Evolutionary conservation across 2,888 invertebrate genomes (phyloP).

Genomic region (Nomada fucata): DNA sequence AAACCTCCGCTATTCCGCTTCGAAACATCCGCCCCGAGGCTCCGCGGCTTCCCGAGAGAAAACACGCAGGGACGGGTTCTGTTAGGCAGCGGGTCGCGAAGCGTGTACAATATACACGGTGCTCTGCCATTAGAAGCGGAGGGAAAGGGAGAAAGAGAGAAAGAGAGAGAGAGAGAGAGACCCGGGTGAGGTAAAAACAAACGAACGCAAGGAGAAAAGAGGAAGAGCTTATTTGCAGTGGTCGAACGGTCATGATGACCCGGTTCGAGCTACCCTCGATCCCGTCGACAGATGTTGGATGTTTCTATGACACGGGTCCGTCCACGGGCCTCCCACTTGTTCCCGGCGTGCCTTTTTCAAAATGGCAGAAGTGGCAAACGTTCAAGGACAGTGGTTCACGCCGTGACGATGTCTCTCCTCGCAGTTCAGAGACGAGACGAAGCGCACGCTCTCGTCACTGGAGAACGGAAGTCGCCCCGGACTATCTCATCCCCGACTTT

Average conservation of each 20-base stretch:
- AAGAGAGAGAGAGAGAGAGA: not conserved
- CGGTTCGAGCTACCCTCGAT: constrained; percentile 64
- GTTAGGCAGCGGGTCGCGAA: constrained; percentile 50
- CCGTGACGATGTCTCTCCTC: not conserved
- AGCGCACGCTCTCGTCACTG: not conserved
- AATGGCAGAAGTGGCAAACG: constrained; percentile 65
- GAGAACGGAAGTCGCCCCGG: not conserved
- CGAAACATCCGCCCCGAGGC: constrained; percentile 60
- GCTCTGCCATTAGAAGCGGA: constrained; percentile 43
- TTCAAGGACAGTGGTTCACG: constrained; percentile 54
- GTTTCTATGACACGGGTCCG: constrained; percentile 61
- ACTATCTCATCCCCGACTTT: too few relatives aligned
- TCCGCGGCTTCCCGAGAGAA: constrained; percentile 63
- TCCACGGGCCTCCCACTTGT: constrained; percentile 62
- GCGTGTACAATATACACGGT: constrained; percentile 41
- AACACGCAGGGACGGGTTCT: constrained; percentile 72
- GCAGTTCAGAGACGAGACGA: too few relatives aligned
- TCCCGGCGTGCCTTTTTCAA: constrained; percentile 57
- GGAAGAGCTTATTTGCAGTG: constrained; percentile 62
- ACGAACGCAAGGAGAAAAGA: constrained; percentile 42
- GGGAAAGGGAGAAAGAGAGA: constrained; percentile 1
- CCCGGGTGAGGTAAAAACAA: constrained; percentile 36
- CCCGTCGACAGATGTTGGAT: constrained; percentile 67
- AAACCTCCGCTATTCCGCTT: constrained; percentile 55
- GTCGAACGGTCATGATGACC: constrained; percentile 63